Conservation (phyloP, 2,113 vertebrate genomes). For the Leptodactylus fuscus region DNA sequence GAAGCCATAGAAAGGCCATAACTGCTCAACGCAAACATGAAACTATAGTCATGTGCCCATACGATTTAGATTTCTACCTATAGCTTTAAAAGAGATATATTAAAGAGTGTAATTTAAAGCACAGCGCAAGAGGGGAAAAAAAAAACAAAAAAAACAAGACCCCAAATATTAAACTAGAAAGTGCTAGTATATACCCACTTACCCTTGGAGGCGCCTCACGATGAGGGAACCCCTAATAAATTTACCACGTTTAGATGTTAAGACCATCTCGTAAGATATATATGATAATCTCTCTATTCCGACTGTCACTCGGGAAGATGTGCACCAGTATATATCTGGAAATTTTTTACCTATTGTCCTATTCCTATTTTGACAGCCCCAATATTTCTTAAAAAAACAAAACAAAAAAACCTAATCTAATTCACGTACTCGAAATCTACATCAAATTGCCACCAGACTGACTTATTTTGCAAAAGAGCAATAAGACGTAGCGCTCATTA, state of each 20-base stretch:
- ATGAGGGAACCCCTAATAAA: too few relatives aligned
- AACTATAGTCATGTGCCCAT: conserved; percentile 20
- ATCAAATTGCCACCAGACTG: too few relatives aligned
- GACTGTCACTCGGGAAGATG: too few relatives aligned
- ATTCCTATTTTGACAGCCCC: too few relatives aligned
- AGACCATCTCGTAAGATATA: not conserved
- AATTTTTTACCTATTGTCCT: too few relatives aligned
- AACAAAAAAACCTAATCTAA: too few relatives aligned
- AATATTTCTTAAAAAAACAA: too few relatives aligned
- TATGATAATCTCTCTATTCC: too few relatives aligned
- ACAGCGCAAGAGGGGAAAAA: conserved; percentile 23
- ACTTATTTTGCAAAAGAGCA: not conserved
- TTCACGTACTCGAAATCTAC: too few relatives aligned
- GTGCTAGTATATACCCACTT: conserved; percentile 21
- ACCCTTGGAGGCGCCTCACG: not conserved
- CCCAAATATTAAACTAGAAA: conserved; percentile 3
- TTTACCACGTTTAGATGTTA: not conserved
- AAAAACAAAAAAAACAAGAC: not conserved
- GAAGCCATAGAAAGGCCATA: not conserved
- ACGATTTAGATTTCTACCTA: not conserved
- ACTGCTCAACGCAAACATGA: not conserved
- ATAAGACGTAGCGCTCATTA: not conserved
- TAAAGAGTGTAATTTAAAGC: conserved; percentile 26
- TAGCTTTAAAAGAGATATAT: not conserved
- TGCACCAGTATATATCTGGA: too few relatives aligned